phyloP scores from a whole-genome alignment of 2,797 vertebrate species.

The Sylvia borin region DNA sequence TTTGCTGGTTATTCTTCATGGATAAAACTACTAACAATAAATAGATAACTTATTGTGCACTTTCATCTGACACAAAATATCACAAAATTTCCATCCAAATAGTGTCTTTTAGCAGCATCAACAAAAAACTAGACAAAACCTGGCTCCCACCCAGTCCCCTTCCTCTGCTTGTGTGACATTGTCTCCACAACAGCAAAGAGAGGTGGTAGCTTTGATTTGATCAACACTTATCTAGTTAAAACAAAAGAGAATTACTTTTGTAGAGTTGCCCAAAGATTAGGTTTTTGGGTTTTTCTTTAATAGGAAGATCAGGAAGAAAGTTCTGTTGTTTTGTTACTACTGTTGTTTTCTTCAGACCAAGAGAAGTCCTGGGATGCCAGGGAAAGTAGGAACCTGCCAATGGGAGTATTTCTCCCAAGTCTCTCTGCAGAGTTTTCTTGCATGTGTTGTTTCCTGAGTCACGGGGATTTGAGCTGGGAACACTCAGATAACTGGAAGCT shows the following conservation, averaged over 20 bases:
- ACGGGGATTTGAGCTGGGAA: slow-evolving; percentile 10
- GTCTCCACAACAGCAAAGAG: not conserved
- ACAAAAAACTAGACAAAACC: not conserved
- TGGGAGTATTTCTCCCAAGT: slow-evolving; percentile 6
- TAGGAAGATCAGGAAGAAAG: not conserved
- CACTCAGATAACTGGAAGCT: not conserved
- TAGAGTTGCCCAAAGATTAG: not conserved
- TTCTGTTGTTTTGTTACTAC: not conserved
- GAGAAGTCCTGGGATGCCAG: slow-evolving; percentile 1
- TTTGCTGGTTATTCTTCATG: not conserved
- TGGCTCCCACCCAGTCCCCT: not conserved
- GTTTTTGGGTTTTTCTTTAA: not conserved
- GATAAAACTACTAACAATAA: slow-evolving; percentile 1
- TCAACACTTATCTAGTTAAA: not conserved
- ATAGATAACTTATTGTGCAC: not conserved
- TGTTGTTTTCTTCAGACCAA: not conserved
- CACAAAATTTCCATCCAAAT: slow-evolving; percentile 24
- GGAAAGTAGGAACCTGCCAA: slow-evolving; percentile 5
- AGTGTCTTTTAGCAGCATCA: slow-evolving; percentile 2
- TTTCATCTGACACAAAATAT: not conserved
- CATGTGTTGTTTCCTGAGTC: slow-evolving; percentile 32
- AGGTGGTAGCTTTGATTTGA: not conserved
- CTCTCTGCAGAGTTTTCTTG: not conserved
- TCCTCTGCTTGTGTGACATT: not conserved
- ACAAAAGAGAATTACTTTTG: not conserved